Base-by-base conservation (phyloP, 2,888 invertebrate species). In the Therioaphis trifolii region DNA sequence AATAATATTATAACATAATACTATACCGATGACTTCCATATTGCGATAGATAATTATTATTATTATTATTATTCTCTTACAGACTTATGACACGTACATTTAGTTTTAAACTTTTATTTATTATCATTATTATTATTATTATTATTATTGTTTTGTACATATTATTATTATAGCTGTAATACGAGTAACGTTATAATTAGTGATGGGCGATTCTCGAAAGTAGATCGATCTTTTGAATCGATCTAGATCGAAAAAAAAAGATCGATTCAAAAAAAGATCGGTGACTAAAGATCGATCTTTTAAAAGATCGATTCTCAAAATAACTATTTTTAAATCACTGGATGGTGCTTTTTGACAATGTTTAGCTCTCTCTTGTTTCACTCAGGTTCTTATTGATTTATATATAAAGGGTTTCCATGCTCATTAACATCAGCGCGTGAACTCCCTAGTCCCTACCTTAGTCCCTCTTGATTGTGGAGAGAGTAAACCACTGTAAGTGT, bases 21-120 rank as follows among this genome's bases (percentile, higher is more conserved):
- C 46, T 21, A 21, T 43, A 40, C 15, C 4, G n/a, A n/a, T 78
- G 78, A 78, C 78, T 78, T 78, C 78, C 78, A 68, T 74, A 52
- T 76, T 35, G 35, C 35, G 35, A 7, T 46, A 21, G 46, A 78
- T 76, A 63, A 29, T 63, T 29, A 46, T 75, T 43, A 76, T 66
- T 29, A 46, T 63, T 66, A 77, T 35, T 66, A 49, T 68, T 78
- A 68, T 68, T 79, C 40, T 79, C 27, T 69, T 43, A 79, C 68
- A 9, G 55, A 69, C 49, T 77, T 66, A 35, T 35, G 27, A 77
- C 55, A 68, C 78, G 78, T 68, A 78, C 52, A 68, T 68, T 78
- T 78, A 78, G 68, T 52, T 66, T 55, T 72, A 4, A 55, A 74
- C 21, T 35, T 63, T 77, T 76, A n/a, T 21, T 29, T 63, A 35